These are phyloP conservation scores for Drosophila falleni DNA, from an alignment of 2,888 invertebrate species.

Conservation along the genomic window DNA sequence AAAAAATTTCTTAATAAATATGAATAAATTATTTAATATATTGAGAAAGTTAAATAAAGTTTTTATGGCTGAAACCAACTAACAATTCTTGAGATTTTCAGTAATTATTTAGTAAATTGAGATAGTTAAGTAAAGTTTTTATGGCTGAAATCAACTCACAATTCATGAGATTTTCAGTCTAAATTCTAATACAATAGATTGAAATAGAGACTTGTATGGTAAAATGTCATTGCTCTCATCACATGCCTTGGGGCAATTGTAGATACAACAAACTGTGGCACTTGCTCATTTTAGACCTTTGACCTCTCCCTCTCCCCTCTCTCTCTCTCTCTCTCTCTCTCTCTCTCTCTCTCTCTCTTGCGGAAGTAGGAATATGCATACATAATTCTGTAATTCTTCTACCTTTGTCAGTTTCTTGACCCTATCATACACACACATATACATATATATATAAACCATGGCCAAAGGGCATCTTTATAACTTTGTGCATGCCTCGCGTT, in stretches of 20 bases:
- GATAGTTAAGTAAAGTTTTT: too few species aligned
- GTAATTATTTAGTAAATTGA: too few species aligned
- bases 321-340: not conserved
- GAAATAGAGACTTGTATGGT: not conserved
- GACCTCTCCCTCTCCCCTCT: not conserved
- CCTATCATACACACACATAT: slow-evolving; percentile 16
- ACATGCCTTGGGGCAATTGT: not conserved
- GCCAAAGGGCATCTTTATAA: slow-evolving; percentile 63
- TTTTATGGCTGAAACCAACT: too few species aligned
- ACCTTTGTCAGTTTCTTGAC: slow-evolving; percentile 54
- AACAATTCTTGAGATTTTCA: too few species aligned
- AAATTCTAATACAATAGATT: not conserved
- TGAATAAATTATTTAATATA: too few species aligned
- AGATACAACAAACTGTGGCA: slow-evolving; percentile 27
- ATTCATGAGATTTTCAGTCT: too few species aligned
- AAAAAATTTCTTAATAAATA: too few species aligned
- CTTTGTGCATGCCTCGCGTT: slow-evolving; percentile 45
- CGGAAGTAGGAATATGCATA: slow-evolving; percentile 15
- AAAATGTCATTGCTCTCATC: slow-evolving; percentile 1
- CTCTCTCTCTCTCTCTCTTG: not conserved
- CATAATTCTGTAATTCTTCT: slow-evolving; percentile 19
- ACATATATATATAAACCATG: slow-evolving; percentile 1
- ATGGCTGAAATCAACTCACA: too few species aligned
- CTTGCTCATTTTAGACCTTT: slow-evolving; percentile 38
- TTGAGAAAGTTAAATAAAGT: too few species aligned